Percentiles rank a stretch among this genome's conserved stretches.
Conservation (phyloP, 2,888 invertebrate species). For the Agrotis exclamationis region DNA sequence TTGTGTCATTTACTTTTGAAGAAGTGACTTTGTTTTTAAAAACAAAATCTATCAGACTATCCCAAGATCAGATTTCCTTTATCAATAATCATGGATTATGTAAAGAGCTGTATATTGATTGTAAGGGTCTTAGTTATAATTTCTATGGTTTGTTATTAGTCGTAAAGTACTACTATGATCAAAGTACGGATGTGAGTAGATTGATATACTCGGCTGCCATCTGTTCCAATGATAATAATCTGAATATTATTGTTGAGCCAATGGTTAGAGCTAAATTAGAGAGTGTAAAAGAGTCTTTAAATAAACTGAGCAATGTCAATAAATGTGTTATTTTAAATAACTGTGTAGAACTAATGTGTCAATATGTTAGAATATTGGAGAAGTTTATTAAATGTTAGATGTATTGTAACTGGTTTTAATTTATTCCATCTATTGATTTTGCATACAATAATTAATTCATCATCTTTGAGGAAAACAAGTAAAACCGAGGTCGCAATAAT, state of each 20-base stretch:
- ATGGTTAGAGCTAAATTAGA: conserved; percentile 79
- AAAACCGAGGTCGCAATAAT: not conserved
- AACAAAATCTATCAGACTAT: conserved; percentile 80
- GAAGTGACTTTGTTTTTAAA: conserved; percentile 87
- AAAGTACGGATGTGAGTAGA: conserved; percentile 82
- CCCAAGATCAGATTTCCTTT: conserved; percentile 92
- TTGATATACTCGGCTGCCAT: conserved; percentile 87
- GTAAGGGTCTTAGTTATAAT: conserved; percentile 93
- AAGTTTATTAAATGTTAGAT: conserved; percentile 89
- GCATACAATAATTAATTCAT: conserved; percentile 9
- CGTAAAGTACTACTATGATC: conserved; percentile 85
- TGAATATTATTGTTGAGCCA: conserved; percentile 83
- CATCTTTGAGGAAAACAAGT: not conserved
- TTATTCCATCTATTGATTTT: not conserved
- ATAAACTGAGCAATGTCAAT: conserved; percentile 75
- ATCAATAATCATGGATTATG: conserved; percentile 92
- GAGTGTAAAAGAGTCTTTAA: conserved; percentile 77
- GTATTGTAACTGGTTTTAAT: conserved; percentile 24
- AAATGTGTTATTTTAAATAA: conserved; percentile 82
- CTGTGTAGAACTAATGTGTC: conserved; percentile 87
- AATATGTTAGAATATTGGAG: conserved; percentile 87
- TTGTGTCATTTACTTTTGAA: conserved; percentile 91
- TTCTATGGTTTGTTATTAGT: conserved; percentile 89
- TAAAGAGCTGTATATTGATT: conserved; percentile 92
- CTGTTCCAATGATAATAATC: conserved; percentile 81